Percentiles rank a stretch among this genome's conserved stretches.
phyloP scores from a whole-genome alignment of 2,888 invertebrate species.

The Ochlodes sylvanus region DNA sequence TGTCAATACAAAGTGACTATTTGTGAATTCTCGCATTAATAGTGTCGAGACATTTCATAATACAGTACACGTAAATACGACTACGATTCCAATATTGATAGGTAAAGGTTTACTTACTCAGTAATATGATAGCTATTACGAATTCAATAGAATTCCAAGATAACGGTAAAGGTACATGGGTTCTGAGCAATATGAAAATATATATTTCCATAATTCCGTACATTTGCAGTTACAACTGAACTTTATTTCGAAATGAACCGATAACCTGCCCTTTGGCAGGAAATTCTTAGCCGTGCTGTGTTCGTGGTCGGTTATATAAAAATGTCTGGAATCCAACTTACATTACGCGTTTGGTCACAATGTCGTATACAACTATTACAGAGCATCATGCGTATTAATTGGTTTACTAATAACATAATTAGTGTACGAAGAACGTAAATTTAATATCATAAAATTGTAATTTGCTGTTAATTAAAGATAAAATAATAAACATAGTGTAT shows the following conservation, averaged over 20 bases:
- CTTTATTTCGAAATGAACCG: conserved; percentile 50
- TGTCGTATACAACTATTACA: too few relatives aligned
- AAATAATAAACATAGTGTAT: too few relatives aligned
- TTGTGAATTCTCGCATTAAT: neutral
- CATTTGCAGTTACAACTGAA: conserved; percentile 37
- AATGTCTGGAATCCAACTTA: neutral
- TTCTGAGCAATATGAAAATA: conserved; percentile 44
- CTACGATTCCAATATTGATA: conserved; percentile 26
- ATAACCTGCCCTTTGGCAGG: conserved; percentile 52
- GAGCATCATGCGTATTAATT: too few relatives aligned
- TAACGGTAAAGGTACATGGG: conserved; percentile 30
- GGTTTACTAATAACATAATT: too few relatives aligned
- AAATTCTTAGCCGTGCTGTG: conserved; percentile 43
- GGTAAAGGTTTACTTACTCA: conserved; percentile 29
- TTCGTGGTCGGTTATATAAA: neutral
- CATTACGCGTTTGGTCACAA: too few relatives aligned
- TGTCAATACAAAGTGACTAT: conserved; percentile 6
- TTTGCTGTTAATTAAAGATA: too few relatives aligned
- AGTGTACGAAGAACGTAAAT: too few relatives aligned
- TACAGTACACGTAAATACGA: conserved; percentile 5
- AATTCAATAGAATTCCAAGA: conserved; percentile 33
- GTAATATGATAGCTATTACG: conserved; percentile 28
- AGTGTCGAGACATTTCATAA: conserved; percentile 18
- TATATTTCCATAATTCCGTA: conserved; percentile 47
- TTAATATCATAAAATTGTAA: too few relatives aligned